Conservation (phyloP, 2,888 invertebrate genomes). For the Harpagoxenus sublaevis region DNA sequence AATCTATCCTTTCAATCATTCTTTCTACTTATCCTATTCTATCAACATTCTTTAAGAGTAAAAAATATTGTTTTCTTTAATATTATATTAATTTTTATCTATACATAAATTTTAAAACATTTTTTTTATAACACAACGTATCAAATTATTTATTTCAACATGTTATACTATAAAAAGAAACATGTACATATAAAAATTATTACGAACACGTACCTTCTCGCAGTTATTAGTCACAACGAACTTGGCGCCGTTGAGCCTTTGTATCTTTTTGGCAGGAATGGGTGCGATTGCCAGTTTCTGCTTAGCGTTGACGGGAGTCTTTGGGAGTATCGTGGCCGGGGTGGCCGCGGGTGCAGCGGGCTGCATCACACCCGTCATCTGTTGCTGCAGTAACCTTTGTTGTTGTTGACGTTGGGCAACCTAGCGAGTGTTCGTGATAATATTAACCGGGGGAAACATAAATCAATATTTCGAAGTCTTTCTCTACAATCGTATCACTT, state of each 20-base stretch:
- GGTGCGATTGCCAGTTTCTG: conserved; percentile 83
- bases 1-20: too few relatives aligned
- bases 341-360: conserved; percentile 81
- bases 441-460: not conserved
- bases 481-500: not conserved
- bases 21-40: too few relatives aligned
- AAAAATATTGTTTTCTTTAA: too few relatives aligned
- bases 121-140: too few relatives aligned
- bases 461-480: not conserved
- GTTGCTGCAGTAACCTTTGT: conserved; percentile 88
- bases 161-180: too few relatives aligned
- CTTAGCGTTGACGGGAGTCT: conserved; percentile 82
- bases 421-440: conserved; percentile 81
- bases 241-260: conserved; percentile 85
- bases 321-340: conserved; percentile 79
- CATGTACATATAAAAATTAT: too few relatives aligned
- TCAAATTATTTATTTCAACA: too few relatives aligned
- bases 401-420: conserved; percentile 91
- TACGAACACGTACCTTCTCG: conserved; percentile 80
- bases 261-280: conserved; percentile 83
- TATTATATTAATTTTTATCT: too few relatives aligned
- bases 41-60: too few relatives aligned
- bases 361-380: conserved; percentile 81
- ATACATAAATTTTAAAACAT: too few relatives aligned
- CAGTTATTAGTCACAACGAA: conserved; percentile 84